Base-by-base conservation (phyloP, 2,113 vertebrate genomes). In the Aegypius monachus region DNA sequence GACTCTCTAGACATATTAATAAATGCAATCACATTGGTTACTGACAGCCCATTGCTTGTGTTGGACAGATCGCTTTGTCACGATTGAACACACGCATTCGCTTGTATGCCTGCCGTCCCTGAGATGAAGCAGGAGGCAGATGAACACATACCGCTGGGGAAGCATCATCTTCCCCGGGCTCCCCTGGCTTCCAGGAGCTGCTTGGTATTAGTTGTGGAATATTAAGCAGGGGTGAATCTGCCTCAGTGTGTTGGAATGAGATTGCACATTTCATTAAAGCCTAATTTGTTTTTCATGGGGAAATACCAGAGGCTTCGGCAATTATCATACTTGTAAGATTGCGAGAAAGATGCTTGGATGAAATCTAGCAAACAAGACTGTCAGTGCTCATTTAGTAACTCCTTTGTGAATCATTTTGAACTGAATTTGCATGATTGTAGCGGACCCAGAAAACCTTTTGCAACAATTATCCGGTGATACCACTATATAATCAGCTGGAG, bases 61-160 rank as follows among this genome's bases (percentile, higher is more conserved):
- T 52, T 73, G 82, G 78, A 25, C 23, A 20, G 71, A 56, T 26
- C 68, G 50, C 47, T 73, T 53, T 86, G 70, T 75, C 32, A 11
- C 0, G 0, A 17, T 2, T 32, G 61, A 90, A 32, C 32, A 42
- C 0, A 0, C 0, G 0, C 25, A 0, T 47, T 65, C 2, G 5
- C 40, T 25, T 53, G 11, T 10, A 4, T 0, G 0, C 48, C 71
- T 42, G 4, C 71, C 1, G 3, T 52, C 73, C 23, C 74, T 75
- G 82, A 42, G 16, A 3, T 3, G 22, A 61, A 72, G 73, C 47
- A 38, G 86, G 67, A 78, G 79, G 34, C 56, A 32, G 47, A n/a
- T 3, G 23, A 63, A 87, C 34, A 36, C 3, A 16, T 34, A 12
- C 22, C 0, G 3, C 85, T 92, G 83, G 71, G 83, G 70, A 75